phyloP scores from a whole-genome alignment of 2,888 invertebrate genomes.

The Morpho deidamia region DNA sequence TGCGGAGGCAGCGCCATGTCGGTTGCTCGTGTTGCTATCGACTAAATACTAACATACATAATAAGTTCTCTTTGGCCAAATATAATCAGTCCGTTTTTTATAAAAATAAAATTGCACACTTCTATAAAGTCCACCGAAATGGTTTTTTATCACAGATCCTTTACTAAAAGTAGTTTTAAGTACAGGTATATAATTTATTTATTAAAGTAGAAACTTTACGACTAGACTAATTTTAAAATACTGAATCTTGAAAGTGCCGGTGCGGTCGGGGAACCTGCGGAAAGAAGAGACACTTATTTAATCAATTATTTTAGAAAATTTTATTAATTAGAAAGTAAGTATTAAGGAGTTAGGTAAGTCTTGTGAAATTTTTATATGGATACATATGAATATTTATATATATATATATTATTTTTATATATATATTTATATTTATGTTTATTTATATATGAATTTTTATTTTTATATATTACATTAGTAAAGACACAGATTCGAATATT shows the following conservation, averaged over 20 bases:
- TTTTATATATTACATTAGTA: too few relatives aligned
- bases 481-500: too few relatives aligned
- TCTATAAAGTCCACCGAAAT: conserved; percentile 32
- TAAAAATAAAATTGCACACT: conserved; percentile 47
- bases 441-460: too few relatives aligned
- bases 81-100: conserved; percentile 26
- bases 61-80: conserved; percentile 50
- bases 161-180: conserved; percentile 50
- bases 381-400: too few relatives aligned
- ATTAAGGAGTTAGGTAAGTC: too few relatives aligned
- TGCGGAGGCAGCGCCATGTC: conserved; percentile 77
- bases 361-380: too few relatives aligned
- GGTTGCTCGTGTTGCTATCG: conserved; percentile 7
- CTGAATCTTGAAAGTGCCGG: conserved; percentile 38
- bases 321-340: too few relatives aligned
- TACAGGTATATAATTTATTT: conserved; percentile 47
- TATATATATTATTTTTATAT: too few relatives aligned
- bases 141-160: conserved; percentile 50
- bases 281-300: conserved; percentile 10
- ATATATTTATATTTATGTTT: too few relatives aligned
- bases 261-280: conserved; percentile 30
- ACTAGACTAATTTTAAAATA: conserved; percentile 63
- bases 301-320: too few relatives aligned
- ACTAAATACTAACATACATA: conserved; percentile 31
- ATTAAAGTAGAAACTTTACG: conserved; percentile 67